Evolutionary conservation across 2,888 invertebrate genomes (phyloP), one percentile per base, ranked within the genome.

Genomic region (Boloria selene): DNA sequence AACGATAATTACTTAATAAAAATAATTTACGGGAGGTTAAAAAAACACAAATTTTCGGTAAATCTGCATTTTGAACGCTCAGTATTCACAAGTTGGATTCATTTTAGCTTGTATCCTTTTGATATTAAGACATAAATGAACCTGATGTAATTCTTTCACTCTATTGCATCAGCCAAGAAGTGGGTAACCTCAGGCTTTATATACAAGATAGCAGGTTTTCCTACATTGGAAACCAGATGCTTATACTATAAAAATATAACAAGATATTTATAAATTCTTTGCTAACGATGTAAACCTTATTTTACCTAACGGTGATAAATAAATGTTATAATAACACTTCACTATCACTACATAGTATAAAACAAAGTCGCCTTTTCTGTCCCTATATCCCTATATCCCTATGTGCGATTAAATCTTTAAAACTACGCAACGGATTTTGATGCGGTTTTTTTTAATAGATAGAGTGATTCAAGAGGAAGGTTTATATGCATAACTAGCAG

Each of bases 121-220:
- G 38, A 61, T 53, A 53, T 49, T 44, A 54, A 55, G 31, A 61
- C 38, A 81, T 80, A 84, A 83, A 82, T 75, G 80, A 82, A 77
- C 77, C 80, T 82, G 78, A 82, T 77, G 88, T 81, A 89, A 90
- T 77, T 72, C 67, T 75, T 75, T 74, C 73, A 78, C 77, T 79
- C 79, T 87, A 87, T 90, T 90, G 90, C 90, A 88, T 90, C 90
- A 90, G 88, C 88, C 86, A 79, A 22, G 47, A 59, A 82, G 75
- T 82, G 76, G 84, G 74, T 81, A 83, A 77, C 83, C 81, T 84
- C 81, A 80, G 75, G 72, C 79, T 74, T 81, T 83, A 82, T 79
- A 79, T 77, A 77, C 75, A 77, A 74, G 54, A 53, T 73, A 72
- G 73, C 81, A 76, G 74, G 80, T 84, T 84, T 72, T 82, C 80